phyloP scores from a whole-genome alignment of 1,140 invertebrate genomes.

The Parasteatoda tepidariorum region DNA sequence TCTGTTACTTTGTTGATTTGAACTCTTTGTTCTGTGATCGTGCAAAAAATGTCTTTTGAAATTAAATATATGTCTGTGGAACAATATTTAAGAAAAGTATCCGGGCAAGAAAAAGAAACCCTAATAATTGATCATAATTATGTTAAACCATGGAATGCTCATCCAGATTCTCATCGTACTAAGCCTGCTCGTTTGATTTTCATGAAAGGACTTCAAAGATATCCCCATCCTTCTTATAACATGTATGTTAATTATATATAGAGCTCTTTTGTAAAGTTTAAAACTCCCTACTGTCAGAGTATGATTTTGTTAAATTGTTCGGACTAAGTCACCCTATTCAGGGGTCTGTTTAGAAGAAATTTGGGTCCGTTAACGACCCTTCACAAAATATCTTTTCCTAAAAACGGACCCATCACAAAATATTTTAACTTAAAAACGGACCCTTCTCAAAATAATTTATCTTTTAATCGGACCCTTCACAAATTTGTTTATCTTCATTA shows the following conservation, averaged over 20 bases:
- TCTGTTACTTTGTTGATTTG: no score
- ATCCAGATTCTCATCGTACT: constrained; percentile 75
- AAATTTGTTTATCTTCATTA: no score
- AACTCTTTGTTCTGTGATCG: no score
- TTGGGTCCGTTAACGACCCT: background rate
- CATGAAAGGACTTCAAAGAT: constrained; percentile 67
- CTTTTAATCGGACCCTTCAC: no score
- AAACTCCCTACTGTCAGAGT: background rate
- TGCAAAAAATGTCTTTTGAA: constrained; percentile 42
- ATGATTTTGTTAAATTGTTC: background rate
- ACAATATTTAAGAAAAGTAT: constrained; percentile 61
- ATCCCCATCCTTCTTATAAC: background rate
- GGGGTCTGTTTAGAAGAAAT: no score
- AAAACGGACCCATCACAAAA: no score
- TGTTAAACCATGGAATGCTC: constrained; percentile 78
- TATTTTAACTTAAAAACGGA: no score
- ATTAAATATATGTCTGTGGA: constrained; percentile 28
- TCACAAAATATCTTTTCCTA: no score
- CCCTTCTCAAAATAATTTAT: no score
- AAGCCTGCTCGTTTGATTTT: constrained; percentile 72
- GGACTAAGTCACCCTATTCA: background rate
- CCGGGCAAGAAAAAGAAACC: constrained; percentile 63
- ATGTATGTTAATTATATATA: constrained; percentile 61
- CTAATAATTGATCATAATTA: constrained; percentile 77
- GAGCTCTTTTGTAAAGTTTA: background rate